Percentiles rank a stretch among this genome's conserved stretches.
phyloP scores from a whole-genome alignment of 2,113 vertebrate species.

The Callaeas wilsoni region DNA sequence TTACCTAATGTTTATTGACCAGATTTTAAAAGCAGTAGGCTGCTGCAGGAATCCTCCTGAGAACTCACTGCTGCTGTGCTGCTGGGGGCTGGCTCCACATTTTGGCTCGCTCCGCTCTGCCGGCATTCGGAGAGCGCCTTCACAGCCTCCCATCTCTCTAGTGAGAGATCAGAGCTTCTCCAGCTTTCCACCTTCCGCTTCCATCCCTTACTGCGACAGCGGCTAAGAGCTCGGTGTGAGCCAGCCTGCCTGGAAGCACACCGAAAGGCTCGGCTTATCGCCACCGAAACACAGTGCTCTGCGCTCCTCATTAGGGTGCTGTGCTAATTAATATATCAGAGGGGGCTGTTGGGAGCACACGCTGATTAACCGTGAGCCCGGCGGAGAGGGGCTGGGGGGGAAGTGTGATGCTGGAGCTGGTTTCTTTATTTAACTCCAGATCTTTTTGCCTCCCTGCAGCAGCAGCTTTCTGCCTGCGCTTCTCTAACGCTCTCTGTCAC shows the following conservation, averaged over 20 bases:
- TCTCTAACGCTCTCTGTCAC: not conserved
- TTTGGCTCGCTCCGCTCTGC: not conserved
- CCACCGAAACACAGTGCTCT: accelerated
- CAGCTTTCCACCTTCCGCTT: not conserved
- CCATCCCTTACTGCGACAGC: accelerated
- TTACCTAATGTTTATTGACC: conserved; percentile 24
- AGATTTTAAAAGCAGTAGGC: not conserved
- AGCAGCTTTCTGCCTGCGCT: not conserved
- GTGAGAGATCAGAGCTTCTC: not conserved
- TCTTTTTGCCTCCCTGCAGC: not conserved
- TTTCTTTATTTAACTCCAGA: conserved; percentile 9
- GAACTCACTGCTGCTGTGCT: not conserved
- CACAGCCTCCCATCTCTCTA: not conserved
- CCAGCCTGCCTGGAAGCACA: not conserved
- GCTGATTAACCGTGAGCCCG: not conserved
- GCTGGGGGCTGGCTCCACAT: not conserved
- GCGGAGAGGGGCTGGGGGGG: not conserved
- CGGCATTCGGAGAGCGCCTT: accelerated
- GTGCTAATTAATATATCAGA: not conserved
- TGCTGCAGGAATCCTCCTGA: not conserved
- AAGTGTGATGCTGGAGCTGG: not conserved
- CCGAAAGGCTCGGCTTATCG: not conserved
- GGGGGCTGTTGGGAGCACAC: not conserved
- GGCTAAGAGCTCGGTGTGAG: not conserved
- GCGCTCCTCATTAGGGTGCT: not conserved